Base-by-base conservation (phyloP, 2,888 invertebrate species). In the Acleris literana region DNA sequence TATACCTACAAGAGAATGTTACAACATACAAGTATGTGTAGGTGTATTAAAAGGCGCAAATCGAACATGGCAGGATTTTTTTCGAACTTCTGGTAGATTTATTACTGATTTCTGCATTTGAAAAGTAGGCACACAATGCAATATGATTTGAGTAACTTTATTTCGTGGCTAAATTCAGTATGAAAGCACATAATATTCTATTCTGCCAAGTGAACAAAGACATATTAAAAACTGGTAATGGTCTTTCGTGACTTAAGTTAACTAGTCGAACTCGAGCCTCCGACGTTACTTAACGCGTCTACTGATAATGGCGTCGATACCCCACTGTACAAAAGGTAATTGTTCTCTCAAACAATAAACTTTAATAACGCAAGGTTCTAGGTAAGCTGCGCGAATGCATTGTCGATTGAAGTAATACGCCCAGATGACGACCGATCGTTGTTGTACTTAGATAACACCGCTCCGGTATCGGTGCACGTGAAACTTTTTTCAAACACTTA, bases 321-420 rank as follows among this genome's bases (percentile, higher is more conserved):
- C 81, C 76, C 82, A 80, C 82, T 82, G 79, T 87, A 92, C 91
- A 92, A 92, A 91, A 87, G 91, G 90, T 90, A 88, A 92, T 92
- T 92, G 92, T 92, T 92, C 90, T 88, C 86, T 86, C 77, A 85
- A 90, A 91, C 90, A 90, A 92, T 91, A 85, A 89, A 86, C 87
- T 84, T 84, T 83, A 85, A 86, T 87, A 88, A 87, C 82, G 86
- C 82, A 85, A 86, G 83, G 81, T 90, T 90, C 90, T 90, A 90
- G 82, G 90, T 88, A 90, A 86, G 79, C 78, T 80, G 79, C 70
- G 76, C 74, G 74, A 72, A 80, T 75, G 87, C 79, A 85, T 82
- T 81, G 76, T 81, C 74, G 71, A 62, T 68, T 64, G 71, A 68
- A 71, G 79, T 79, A 80, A 78, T 69, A 66, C 75, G 75, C 77